Evolutionary conservation across 1,140 invertebrate species (phyloP).

Genomic region (Pachyrhynchus sulphureomaculatus): DNA sequence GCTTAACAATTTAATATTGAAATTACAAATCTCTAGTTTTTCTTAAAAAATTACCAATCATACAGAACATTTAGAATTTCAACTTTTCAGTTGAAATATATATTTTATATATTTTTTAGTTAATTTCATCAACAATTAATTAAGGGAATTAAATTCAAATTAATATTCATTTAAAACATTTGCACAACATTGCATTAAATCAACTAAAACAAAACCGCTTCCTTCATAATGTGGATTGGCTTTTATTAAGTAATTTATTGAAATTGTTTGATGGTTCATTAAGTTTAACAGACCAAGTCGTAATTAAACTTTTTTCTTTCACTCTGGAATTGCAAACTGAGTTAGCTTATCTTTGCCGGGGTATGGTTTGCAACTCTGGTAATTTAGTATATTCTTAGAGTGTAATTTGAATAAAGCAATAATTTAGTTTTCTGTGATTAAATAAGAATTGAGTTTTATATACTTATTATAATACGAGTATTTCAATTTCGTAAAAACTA

Average conservation of each 20-base stretch:
- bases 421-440: too few species aligned
- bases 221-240: neutral
- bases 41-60: too few species aligned
- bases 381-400: neutral
- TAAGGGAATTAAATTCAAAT: conserved; percentile 1
- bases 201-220: conserved; percentile 9
- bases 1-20: too few species aligned
- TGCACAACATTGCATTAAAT: conserved; percentile 20
- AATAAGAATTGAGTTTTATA: too few species aligned
- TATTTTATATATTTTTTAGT: too few species aligned
- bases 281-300: conserved; percentile 15
- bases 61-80: too few species aligned
- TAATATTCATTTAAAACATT: conserved; percentile 14
- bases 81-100: too few species aligned
- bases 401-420: neutral
- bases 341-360: neutral
- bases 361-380: neutral
- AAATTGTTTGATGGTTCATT: conserved; percentile 10
- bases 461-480: too few species aligned
- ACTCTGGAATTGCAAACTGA: conserved; percentile 1
- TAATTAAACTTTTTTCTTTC: conserved; percentile 13
- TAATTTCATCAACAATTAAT: conserved; percentile 2
- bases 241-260: conserved; percentile 18
- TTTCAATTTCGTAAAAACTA: too few species aligned
- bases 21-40: too few species aligned